Conservation (phyloP, 2,888 invertebrate species). For the Chrysolina haemoptera region DNA sequence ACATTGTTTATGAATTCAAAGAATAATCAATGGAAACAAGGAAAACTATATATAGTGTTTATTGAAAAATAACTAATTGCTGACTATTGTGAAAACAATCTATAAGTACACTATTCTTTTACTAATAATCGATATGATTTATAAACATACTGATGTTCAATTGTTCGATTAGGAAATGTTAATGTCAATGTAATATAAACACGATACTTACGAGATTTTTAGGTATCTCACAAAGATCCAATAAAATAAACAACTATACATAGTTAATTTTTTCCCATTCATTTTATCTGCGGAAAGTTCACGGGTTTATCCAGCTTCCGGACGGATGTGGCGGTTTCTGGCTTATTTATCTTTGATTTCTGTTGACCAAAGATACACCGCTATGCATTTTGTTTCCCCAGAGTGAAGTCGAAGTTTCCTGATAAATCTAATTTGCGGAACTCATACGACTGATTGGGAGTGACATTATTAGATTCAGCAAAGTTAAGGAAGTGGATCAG, state of each 20-base stretch:
- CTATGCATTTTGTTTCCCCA: background rate
- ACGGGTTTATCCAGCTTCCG: background rate
- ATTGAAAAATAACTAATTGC: constrained; percentile 21
- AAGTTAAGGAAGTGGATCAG: background rate
- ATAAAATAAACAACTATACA: constrained; percentile 24
- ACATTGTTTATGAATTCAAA: constrained; percentile 13
- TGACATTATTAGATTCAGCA: constrained; percentile 6
- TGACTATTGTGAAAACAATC: constrained; percentile 26
- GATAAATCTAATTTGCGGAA: constrained; percentile 16
- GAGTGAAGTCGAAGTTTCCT: background rate
- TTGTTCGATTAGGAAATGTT: constrained; percentile 9
- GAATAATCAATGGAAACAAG: constrained; percentile 15
- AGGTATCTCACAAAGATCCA: background rate
- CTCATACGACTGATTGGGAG: constrained; percentile 1
- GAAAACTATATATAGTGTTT: constrained; percentile 10
- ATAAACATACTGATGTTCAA: constrained; percentile 17
- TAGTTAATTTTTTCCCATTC: background rate
- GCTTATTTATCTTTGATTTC: constrained; percentile 5
- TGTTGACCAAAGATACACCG: constrained; percentile 2
- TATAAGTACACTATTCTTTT: constrained; percentile 20
- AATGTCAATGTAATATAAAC: constrained; percentile 33
- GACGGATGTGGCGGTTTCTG: constrained; percentile 9
- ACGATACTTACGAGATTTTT: background rate
- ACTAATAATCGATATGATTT: constrained; percentile 16
- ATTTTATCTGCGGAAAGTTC: constrained; percentile 6